Conservation (phyloP, 2,113 vertebrate species). For the Sander lucioperca region DNA sequence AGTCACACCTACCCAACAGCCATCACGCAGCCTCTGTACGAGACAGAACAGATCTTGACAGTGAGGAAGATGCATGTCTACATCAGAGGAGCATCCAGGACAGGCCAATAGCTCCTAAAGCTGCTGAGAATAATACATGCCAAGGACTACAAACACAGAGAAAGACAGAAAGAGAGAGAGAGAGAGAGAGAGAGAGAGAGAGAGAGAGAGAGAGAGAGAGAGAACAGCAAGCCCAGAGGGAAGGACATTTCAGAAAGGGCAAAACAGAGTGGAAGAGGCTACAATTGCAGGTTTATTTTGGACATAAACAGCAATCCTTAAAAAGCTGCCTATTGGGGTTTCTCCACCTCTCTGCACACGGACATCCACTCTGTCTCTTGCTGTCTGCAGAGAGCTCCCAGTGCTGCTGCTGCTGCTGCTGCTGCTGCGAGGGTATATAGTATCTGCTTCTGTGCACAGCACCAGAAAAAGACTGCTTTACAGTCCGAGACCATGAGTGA, state of each 20-base stretch:
- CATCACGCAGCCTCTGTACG: constrained; percentile 38
- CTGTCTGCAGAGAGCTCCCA: constrained; percentile 8
- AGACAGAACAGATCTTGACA: constrained; percentile 53
- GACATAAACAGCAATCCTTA: constrained; percentile 24
- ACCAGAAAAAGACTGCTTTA: constrained; percentile 24
- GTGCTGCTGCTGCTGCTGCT: too few relatives aligned
- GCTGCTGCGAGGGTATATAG: constrained; percentile 31
- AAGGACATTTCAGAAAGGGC: constrained; percentile 46
- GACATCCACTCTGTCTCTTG: constrained; percentile 9
- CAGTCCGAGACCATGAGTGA: constrained; percentile 71
- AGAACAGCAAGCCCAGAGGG: constrained; percentile 32
- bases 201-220: constrained; percentile 15
- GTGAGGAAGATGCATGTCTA: constrained; percentile 60
- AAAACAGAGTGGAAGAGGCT: constrained; percentile 24
- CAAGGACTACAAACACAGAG: constrained; percentile 42
- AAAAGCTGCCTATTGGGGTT: constrained; percentile 15
- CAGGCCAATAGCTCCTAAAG: constrained; percentile 50
- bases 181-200: constrained; percentile 11
- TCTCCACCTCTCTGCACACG: constrained; percentile 20
- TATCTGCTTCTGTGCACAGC: constrained; percentile 30
- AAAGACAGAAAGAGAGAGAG: constrained; percentile 16
- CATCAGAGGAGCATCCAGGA: constrained; percentile 46
- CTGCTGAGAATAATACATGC: constrained; percentile 52
- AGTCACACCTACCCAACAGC: constrained; percentile 48
- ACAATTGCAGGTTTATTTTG: constrained; percentile 23